These are phyloP conservation scores for Perdita meconis DNA, from an alignment of 2,888 invertebrate genomes.

Conservation along the genomic window DNA sequence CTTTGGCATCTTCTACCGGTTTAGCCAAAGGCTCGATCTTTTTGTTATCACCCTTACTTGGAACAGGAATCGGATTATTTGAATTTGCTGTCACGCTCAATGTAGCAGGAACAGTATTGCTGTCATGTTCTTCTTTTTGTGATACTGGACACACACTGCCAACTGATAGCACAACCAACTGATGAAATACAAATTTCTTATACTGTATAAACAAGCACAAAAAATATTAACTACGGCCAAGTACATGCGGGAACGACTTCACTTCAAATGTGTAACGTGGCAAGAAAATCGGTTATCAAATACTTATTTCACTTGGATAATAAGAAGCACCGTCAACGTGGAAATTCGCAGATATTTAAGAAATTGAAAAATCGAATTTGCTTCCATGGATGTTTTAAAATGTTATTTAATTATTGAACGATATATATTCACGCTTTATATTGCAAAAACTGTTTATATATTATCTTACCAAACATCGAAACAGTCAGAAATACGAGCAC, in stretches of 20 bases:
- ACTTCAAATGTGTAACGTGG: too few relatives aligned
- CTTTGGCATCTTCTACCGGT: background rate
- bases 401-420: slow-evolving; percentile 1
- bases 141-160: slow-evolving; percentile 1
- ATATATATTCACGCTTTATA: background rate
- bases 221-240: too few relatives aligned
- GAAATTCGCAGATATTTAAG: too few relatives aligned
- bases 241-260: too few relatives aligned
- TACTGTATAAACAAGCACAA: too few relatives aligned
- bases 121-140: slow-evolving; percentile 4
- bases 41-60: background rate
- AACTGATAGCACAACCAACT: slow-evolving; percentile 15
- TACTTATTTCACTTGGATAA: too few relatives aligned
- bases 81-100: too few relatives aligned
- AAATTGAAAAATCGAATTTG: too few relatives aligned
- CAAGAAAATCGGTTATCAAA: too few relatives aligned
- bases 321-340: too few relatives aligned
- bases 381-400: too few relatives aligned
- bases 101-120: background rate
- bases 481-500: slow-evolving; percentile 30
- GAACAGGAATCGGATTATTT: background rate
- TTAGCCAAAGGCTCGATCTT: background rate
- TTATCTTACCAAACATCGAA: slow-evolving; percentile 53
- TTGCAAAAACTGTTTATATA: background rate
- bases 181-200: too few relatives aligned